Base-by-base conservation (phyloP, 2,113 vertebrate genomes). In the Sardina pilchardus region DNA sequence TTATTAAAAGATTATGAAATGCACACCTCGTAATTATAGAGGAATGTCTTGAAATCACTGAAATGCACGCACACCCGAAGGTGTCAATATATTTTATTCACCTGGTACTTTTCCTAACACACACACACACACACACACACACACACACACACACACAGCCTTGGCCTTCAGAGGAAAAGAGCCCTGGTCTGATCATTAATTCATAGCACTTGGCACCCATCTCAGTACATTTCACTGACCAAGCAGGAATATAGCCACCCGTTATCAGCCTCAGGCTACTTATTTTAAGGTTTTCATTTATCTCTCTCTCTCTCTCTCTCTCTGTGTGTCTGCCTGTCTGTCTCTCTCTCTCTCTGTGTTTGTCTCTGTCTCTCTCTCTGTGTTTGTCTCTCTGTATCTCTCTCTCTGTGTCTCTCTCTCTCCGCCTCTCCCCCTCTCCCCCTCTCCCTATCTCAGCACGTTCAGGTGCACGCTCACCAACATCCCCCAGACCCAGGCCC, bases 391-490 rank as follows among this genome's bases (percentile, higher is more conserved):
- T 14, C 30, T 39, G 1, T 83, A 3, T 82, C 42, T 83, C 24
- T 43, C 1, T 10, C 9, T 39, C 5, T 63, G 16, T 59, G 34
- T 42, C 17, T 59, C 0, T 21, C 8, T 26, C 5, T 67, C 9
- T 83, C 36, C 17, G 16, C n/a, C 19, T 67, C 17, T 83, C 36
- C 19, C 30, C 16, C 3, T 83, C 14, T 43, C 36, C 26, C 4
- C 9, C 42, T 56, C 82, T 48, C 21, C 88, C 90, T 88, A 34
- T 45, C 89, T 90, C 94, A 99, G 98, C 86, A 98, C 97, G 0
- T 98, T 99, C 94, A 94, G 98, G 53, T 99, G 97, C 84, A 99
- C 98, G 1, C 88, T 99, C 93, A 97, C 95, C 86, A 98, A 96
- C 93, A 94, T 99, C 89, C 98, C 98, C 10, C 98, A 99, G 89